Conservation (phyloP, 2,797 vertebrate species). For the Menidia menidia region DNA sequence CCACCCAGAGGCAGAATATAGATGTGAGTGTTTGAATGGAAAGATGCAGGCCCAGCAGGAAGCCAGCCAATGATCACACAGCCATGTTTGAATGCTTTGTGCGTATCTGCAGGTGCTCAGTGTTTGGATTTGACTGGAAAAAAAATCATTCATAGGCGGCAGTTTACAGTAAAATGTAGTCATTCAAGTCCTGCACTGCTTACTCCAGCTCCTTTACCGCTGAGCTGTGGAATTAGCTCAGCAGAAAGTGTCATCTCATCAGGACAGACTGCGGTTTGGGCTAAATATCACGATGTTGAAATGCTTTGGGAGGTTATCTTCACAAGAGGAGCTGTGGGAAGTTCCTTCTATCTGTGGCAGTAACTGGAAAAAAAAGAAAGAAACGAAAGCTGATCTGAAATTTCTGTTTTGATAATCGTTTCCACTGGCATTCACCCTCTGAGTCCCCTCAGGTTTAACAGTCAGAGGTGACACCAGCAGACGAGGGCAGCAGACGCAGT, state of each 20-base stretch:
- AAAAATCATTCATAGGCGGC: conserved; percentile 15
- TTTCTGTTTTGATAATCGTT: conserved; percentile 46
- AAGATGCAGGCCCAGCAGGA: conserved; percentile 51
- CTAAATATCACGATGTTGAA: conserved; percentile 18
- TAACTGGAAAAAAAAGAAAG: conserved; percentile 12
- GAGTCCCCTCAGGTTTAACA: conserved; percentile 23
- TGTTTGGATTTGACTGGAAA: conserved; percentile 48
- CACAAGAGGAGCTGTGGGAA: conserved; percentile 11
- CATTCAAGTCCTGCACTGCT: conserved; percentile 27
- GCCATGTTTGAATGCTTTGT: conserved; percentile 48
- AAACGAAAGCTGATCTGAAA: conserved; percentile 57
- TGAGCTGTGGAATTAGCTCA: background rate
- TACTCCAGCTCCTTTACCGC: conserved; percentile 16
- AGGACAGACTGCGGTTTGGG: conserved; percentile 10
- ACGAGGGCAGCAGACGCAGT: conserved; percentile 32
- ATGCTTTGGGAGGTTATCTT: conserved; percentile 27
- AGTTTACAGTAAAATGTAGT: conserved; percentile 35
- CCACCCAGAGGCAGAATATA: conserved; percentile 70
- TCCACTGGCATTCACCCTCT: conserved; percentile 35
- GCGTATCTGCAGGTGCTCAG: conserved; percentile 62
- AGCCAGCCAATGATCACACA: conserved; percentile 62
- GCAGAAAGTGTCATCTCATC: conserved; percentile 20
- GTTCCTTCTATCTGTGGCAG: conserved; percentile 14
- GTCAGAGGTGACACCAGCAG: conserved; percentile 29
- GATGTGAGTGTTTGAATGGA: conserved; percentile 61